Evolutionary conservation across 2,797 vertebrate genomes (phyloP).

Genomic region (Ataeniobius toweri): DNA sequence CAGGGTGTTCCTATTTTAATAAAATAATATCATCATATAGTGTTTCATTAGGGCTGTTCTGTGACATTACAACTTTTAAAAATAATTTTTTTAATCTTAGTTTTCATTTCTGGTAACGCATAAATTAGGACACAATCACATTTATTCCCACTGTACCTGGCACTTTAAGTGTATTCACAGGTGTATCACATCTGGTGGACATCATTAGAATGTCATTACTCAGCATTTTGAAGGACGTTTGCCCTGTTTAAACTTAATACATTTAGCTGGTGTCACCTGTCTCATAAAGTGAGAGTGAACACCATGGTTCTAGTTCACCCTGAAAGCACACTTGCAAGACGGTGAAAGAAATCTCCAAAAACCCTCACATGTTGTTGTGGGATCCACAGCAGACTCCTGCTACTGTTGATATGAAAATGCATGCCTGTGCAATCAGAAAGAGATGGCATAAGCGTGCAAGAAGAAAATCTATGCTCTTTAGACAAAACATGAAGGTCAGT

Average conservation of each 20-base stretch:
- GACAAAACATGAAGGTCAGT: no score
- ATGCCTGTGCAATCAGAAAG: no score
- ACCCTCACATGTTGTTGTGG: no score
- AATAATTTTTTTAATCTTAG: not conserved
- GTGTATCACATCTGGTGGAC: no score
- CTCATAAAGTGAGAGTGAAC: no score
- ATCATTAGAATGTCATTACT: not conserved
- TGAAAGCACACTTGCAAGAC: not conserved
- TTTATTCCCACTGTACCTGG: not conserved
- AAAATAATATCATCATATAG: not conserved
- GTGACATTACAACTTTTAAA: no score
- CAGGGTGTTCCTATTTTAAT: not conserved
- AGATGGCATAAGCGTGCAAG: no score
- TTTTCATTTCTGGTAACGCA: not conserved
- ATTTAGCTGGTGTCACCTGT: no score
- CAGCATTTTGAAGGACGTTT: not conserved
- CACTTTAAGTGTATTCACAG: not conserved
- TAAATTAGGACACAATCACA: not conserved
- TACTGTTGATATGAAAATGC: no score
- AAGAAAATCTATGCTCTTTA: no score
- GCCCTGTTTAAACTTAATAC: not conserved
- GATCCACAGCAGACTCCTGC: no score
- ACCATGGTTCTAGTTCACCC: not conserved
- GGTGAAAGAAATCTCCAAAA: not conserved
- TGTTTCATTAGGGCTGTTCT: not conserved